phyloP scores from a whole-genome alignment of 2,888 invertebrate species.

The Ceratothoa steindachneri region DNA sequence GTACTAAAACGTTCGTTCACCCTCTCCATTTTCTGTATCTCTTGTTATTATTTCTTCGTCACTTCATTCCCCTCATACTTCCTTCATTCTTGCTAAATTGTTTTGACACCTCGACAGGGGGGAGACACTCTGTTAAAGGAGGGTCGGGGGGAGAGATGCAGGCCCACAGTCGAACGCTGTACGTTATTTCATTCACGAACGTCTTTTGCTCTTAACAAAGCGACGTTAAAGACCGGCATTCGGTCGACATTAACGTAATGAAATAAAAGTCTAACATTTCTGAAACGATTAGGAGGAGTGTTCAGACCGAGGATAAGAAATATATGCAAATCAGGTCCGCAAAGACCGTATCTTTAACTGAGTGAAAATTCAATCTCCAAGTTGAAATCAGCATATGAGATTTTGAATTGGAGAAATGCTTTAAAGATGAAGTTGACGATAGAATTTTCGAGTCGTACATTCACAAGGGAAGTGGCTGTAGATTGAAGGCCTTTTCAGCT shows the following conservation, averaged over 20 bases:
- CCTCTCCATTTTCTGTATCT: neutral
- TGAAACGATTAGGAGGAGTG: neutral
- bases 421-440: conserved; percentile 23
- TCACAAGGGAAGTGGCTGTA: conserved; percentile 14
- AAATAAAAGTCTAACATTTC: neutral
- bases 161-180: too few species aligned
- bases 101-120: too few species aligned
- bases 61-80: too few species aligned
- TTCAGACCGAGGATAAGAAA: conserved; percentile 14
- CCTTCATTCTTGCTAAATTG: too few species aligned
- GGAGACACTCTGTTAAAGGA: too few species aligned
- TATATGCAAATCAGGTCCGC: conserved; percentile 29
- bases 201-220: too few species aligned
- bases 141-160: too few species aligned
- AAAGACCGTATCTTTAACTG: conserved; percentile 31
- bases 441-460: conserved; percentile 31
- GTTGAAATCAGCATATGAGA: conserved; percentile 37
- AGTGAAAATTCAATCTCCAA: conserved; percentile 34
- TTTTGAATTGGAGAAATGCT: conserved; percentile 37
- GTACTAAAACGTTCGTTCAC: conserved; percentile 5
- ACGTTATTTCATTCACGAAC: too few species aligned
- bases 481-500: neutral
- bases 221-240: neutral
- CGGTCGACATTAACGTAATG: neutral
- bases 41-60: neutral